These are phyloP conservation scores for Sicus ferrugineus DNA, from an alignment of 2,888 invertebrate genomes.

Conservation along the genomic window DNA sequence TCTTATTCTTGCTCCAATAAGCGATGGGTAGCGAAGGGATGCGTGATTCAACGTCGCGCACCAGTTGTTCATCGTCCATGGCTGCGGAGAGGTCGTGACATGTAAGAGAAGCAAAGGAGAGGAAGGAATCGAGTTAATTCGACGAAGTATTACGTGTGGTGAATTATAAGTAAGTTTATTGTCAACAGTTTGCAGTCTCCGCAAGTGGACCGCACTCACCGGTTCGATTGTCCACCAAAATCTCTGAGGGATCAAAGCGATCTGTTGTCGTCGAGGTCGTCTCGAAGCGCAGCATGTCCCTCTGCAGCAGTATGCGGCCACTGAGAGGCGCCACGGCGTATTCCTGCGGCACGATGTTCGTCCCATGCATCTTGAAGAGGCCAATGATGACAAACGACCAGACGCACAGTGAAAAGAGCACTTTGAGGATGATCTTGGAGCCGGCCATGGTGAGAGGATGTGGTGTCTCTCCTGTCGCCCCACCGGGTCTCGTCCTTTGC, in stretches of 20 bases:
- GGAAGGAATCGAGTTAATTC: background rate
- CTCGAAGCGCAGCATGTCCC: constrained; percentile 59
- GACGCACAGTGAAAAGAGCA: constrained; percentile 63
- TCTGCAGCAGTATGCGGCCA: constrained; percentile 62
- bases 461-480: too few relatives aligned
- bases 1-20: constrained; percentile 85
- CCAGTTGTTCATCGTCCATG: constrained; percentile 75
- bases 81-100: constrained; percentile 44
- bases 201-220: constrained; percentile 51
- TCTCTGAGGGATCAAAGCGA: constrained; percentile 63
- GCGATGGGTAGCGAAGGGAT: constrained; percentile 85
- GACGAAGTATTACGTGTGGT: background rate
- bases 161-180: too few relatives aligned
- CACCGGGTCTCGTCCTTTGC: too few relatives aligned
- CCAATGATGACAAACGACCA: constrained; percentile 65
- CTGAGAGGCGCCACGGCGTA: constrained; percentile 60
- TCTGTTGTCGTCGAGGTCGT: constrained; percentile 65
- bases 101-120: constrained; percentile 14
- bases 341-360: constrained; percentile 61
- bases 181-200: too few relatives aligned
- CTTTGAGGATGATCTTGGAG: constrained; percentile 62
- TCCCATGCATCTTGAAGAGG: constrained; percentile 63
- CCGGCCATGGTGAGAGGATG: constrained; percentile 54
- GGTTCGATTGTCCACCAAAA: constrained; percentile 64
- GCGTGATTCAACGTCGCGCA: constrained; percentile 79